These are phyloP conservation scores for Tribolium castaneum DNA, from an alignment of 1,140 invertebrate species.

Conservation along the genomic window DNA sequence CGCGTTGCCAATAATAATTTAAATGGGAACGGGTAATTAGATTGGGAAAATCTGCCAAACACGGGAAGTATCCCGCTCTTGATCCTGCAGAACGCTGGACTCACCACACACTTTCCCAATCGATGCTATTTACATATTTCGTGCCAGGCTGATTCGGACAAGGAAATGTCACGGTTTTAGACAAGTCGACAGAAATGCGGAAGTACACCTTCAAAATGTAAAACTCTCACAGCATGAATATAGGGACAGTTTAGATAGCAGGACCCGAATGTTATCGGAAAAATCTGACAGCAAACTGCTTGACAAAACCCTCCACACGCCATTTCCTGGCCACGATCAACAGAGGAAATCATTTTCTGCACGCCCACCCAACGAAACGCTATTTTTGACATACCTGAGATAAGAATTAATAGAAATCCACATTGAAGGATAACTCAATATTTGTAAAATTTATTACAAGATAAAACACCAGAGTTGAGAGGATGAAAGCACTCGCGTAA, in stretches of 20 bases:
- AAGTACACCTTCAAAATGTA: neutral
- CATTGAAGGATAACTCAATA: neutral
- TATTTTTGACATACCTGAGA: neutral
- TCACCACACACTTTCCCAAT: conserved; percentile 45
- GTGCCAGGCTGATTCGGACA: conserved; percentile 9
- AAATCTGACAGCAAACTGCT: conserved; percentile 17
- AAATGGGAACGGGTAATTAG: conserved; percentile 8
- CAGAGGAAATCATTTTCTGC: conserved; percentile 5
- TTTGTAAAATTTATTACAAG: neutral
- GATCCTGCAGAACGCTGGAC: conserved; percentile 32
- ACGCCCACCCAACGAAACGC: neutral
- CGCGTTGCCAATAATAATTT: conserved; percentile 29
- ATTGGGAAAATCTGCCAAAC: neutral
- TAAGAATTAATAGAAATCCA: neutral
- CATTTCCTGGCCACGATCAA: conserved; percentile 6
- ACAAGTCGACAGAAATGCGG: neutral
- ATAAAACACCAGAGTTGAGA: neutral
- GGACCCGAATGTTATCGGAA: neutral
- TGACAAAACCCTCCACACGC: conserved; percentile 17
- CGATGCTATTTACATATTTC: conserved; percentile 43
- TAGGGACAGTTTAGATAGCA: conserved; percentile 10
- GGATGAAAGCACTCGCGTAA: too few species aligned
- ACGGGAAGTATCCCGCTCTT: conserved; percentile 4
- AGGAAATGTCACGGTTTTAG: neutral
- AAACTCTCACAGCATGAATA: conserved; percentile 12